Percentiles rank a stretch among this genome's conserved stretches.
Conservation (phyloP, 2,113 vertebrate genomes). For the Melanostigma gelatinosum region DNA sequence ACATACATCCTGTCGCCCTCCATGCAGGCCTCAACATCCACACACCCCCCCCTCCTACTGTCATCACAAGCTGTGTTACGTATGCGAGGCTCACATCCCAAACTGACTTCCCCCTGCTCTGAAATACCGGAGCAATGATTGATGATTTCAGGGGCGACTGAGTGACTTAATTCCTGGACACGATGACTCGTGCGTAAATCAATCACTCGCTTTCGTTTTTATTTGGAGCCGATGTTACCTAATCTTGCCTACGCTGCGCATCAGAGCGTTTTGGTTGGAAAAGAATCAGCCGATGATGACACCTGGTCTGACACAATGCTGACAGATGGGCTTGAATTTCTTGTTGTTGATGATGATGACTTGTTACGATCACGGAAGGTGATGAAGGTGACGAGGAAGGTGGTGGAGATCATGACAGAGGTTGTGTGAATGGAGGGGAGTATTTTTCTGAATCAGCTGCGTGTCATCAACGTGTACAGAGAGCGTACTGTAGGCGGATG, state of each 20-base stretch:
- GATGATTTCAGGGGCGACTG: not conserved
- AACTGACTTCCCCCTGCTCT: not conserved
- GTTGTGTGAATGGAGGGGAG: slow-evolving; percentile 1
- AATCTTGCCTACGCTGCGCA: not conserved
- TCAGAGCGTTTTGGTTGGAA: not conserved
- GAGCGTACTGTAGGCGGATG: not conserved
- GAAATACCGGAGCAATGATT: slow-evolving; percentile 13
- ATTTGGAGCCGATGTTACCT: not conserved
- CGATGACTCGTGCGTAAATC: slow-evolving; percentile 22
- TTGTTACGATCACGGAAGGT: not conserved
- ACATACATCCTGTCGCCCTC: slow-evolving; percentile 60
- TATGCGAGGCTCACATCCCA: slow-evolving; percentile 3
- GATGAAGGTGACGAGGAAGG: too few relatives aligned
- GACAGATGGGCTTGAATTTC: not conserved
- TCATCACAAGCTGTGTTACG: slow-evolving; percentile 7
- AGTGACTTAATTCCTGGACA: not conserved
- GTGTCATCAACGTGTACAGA: slow-evolving; percentile 22
- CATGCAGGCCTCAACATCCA: slow-evolving; percentile 19
- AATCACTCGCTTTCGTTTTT: slow-evolving; percentile 32
- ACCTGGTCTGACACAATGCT: not conserved
- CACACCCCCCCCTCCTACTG: not conserved
- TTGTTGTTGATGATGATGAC: not conserved
- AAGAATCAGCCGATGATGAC: not conserved
- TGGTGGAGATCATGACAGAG: slow-evolving; percentile 1
- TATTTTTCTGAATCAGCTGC: slow-evolving; percentile 18